Evolutionary conservation across 1,140 invertebrate species (phyloP), one percentile per base, ranked within the genome.

Genomic region (Oedothorax gibbosus): DNA sequence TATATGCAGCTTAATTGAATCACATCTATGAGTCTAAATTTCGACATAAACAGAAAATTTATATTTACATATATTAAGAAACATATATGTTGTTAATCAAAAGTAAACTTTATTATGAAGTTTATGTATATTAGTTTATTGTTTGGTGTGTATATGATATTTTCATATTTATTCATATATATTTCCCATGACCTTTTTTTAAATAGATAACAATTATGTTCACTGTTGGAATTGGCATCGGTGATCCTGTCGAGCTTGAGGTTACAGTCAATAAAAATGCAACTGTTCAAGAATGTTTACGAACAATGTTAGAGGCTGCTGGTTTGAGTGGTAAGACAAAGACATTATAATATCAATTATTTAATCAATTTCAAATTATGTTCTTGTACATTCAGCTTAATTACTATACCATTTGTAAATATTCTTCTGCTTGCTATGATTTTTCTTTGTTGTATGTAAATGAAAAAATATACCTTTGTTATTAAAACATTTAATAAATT

Each of bases 301-400:
- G 68, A 20, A 56, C 56, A 60, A 86, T 86, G 85, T 60, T 86
- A 3, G 49, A 8, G 35, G 50, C 66, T 20, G 56, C 76, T 50
- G 85, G 69, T 1, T 57, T 86, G 12, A 78, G 15, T 80, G 85
- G 85, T 86, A 86, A 69, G 14, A 49, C 68, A n/a, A n/a, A n/a
- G n/a, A n/a, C n/a, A n/a, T n/a, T 56, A 12, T 18, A n/a, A 66
- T n/a, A 62, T 12, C 5, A 35, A 35, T 35, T 5, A 35, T 35
- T 35, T 5, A 35, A 35, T 35, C 5, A 2, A 5, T 35, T 35
- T 35, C 35, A 35, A 1, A 35, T 35, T 35, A 5, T 35, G 35
- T 5, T 35, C 35, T 35, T 35, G 35, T 35, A 35, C 35, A 35
- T 1, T 35, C 5, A 35, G 35, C 5, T 35, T 35, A 35, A 35